These are phyloP conservation scores for Orthonychiurus folsomi DNA, from an alignment of 2,888 invertebrate species.

Conservation along the genomic window DNA sequence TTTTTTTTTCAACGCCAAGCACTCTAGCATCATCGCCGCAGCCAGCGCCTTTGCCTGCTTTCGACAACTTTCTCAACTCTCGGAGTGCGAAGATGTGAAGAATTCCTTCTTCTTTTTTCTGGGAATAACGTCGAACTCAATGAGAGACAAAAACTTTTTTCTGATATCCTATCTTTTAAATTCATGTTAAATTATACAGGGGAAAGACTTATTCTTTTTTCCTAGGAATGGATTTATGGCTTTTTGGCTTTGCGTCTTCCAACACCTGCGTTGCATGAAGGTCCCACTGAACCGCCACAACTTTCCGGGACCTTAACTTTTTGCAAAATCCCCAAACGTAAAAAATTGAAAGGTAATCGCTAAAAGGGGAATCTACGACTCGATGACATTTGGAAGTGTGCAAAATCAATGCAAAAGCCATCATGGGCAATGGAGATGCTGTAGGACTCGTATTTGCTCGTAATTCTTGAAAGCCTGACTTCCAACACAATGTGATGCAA, in stretches of 20 bases:
- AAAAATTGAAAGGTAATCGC: too few relatives aligned
- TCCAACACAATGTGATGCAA: too few relatives aligned
- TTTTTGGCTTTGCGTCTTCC: background rate
- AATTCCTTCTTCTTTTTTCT: background rate
- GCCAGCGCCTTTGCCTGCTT: too few relatives aligned
- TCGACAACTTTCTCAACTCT: slow-evolving; percentile 1
- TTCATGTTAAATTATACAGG: background rate
- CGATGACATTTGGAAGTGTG: background rate
- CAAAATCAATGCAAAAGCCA: too few relatives aligned
- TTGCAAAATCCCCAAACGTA: too few relatives aligned
- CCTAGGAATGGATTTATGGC: background rate
- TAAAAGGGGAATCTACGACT: too few relatives aligned
- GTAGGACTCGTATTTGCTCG: too few relatives aligned
- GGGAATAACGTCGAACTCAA: background rate
- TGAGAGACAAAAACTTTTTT: background rate
- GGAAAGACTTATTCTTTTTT: background rate
- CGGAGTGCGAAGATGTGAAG: background rate
- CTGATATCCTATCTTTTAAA: background rate
- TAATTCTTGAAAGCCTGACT: too few relatives aligned
- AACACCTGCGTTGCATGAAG: background rate
- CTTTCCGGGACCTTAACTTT: too few relatives aligned
- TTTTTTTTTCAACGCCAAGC: background rate
- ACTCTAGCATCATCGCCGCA: too few relatives aligned
- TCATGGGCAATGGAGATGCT: too few relatives aligned
- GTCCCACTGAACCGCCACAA: background rate